These are phyloP conservation scores for Spondyliosoma cantharus DNA, from an alignment of 2,797 vertebrate genomes.

Conservation along the genomic window DNA sequence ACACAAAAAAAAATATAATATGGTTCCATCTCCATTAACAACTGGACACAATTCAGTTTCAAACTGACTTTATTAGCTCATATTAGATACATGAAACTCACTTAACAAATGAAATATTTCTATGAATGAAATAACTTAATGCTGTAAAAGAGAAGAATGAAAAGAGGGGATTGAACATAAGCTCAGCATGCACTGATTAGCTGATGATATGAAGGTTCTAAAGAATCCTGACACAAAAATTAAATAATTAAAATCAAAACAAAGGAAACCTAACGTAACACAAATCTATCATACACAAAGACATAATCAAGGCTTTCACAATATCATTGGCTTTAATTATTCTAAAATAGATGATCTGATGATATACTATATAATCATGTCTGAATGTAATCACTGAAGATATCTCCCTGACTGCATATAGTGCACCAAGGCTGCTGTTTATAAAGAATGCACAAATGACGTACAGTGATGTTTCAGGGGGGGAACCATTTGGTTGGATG, in stretches of 20 bases:
- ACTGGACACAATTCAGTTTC: slow-evolving; percentile 49
- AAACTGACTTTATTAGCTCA: slow-evolving; percentile 79
- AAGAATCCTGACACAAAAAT: slow-evolving; percentile 55
- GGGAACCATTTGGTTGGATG: slow-evolving; percentile 61
- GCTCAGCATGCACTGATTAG: slow-evolving; percentile 78
- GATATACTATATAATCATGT: slow-evolving; percentile 77
- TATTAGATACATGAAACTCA: slow-evolving; percentile 76
- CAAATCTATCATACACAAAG: slow-evolving; percentile 70
- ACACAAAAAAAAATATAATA: too few relatives aligned
- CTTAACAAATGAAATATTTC: slow-evolving; percentile 72
- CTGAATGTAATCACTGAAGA: slow-evolving; percentile 69
- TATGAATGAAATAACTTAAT: slow-evolving; percentile 78
- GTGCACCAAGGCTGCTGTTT: slow-evolving; percentile 74
- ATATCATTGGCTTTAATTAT: slow-evolving; percentile 79
- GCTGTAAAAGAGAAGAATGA: slow-evolving; percentile 58
- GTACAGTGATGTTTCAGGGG: slow-evolving; percentile 59
- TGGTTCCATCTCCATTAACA: too few relatives aligned
- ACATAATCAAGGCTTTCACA: slow-evolving; percentile 66
- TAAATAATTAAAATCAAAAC: slow-evolving; percentile 63
- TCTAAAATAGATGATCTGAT: slow-evolving; percentile 85
- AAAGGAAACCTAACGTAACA: slow-evolving; percentile 69
- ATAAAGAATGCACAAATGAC: slow-evolving; percentile 65
- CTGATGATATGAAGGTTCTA: slow-evolving; percentile 57
- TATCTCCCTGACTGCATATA: slow-evolving; percentile 78
- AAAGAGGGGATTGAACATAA: slow-evolving; percentile 66